These are phyloP conservation scores for Tachuris rubrigastra DNA, from an alignment of 2,113 vertebrate species.

Conservation along the genomic window DNA sequence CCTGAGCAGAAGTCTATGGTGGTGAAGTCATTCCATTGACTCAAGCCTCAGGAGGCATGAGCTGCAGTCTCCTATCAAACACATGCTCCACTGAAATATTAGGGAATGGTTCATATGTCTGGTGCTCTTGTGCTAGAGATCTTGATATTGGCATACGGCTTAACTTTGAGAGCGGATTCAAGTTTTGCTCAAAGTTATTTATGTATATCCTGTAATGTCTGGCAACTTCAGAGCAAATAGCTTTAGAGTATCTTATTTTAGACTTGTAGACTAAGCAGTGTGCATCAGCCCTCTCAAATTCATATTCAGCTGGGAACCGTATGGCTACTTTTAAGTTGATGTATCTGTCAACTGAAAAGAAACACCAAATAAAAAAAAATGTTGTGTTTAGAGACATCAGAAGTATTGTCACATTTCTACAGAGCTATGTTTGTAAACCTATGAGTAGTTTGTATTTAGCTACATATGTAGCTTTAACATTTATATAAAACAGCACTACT, in stretches of 20 bases:
- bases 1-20: neutral
- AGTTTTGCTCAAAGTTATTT: constrained; percentile 2
- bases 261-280: neutral
- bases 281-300: constrained; percentile 9
- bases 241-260: constrained; percentile 21
- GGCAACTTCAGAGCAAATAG: constrained; percentile 23
- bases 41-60: neutral
- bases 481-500: neutral
- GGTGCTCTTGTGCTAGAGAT: neutral
- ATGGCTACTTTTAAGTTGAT: constrained; percentile 27
- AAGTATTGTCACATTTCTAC: neutral
- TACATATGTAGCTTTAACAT: neutral
- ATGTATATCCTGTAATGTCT: neutral
- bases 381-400: neutral
- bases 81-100: neutral
- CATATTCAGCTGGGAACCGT: neutral
- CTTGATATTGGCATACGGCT: neutral
- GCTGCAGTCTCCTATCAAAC: neutral
- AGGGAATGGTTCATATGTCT: neutral
- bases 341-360: constrained; percentile 14
- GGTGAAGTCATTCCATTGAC: neutral
- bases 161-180: neutral
- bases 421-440: neutral
- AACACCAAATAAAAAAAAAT: constrained; percentile 17
- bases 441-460: neutral